phyloP scores from a whole-genome alignment of 2,113 vertebrate species.

The Sturnira hondurensis region DNA sequence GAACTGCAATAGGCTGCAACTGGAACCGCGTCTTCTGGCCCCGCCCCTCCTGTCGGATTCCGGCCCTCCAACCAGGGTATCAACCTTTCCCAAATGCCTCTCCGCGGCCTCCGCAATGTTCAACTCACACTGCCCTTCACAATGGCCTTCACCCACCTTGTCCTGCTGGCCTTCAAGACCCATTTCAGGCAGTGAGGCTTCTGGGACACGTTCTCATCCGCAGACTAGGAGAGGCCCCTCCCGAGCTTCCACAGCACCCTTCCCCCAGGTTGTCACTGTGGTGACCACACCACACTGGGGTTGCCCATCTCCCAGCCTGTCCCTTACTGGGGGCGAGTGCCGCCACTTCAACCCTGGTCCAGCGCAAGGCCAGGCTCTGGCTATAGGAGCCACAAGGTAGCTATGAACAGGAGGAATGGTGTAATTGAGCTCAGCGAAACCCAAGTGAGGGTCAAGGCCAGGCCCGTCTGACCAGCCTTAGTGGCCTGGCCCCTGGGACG shows the following conservation, averaged over 20 bases:
- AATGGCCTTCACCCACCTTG: rapidly evolving
- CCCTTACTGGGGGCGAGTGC: no score
- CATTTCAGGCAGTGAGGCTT: background rate
- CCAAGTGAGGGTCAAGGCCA: background rate
- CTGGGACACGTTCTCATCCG: background rate
- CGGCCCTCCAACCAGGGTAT: background rate
- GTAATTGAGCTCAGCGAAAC: background rate
- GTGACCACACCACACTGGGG: background rate
- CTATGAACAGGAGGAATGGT: no score
- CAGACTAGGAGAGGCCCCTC: no score
- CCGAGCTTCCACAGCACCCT: background rate
- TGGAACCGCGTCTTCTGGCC: background rate
- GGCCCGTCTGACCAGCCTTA: background rate
- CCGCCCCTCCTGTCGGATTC: background rate
- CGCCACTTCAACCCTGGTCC: background rate
- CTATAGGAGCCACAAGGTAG: background rate
- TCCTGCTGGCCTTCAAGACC: background rate
- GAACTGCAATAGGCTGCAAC: background rate
- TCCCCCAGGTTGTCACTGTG: background rate
- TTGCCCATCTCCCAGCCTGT: background rate
- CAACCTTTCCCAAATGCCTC: background rate
- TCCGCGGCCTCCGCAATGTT: background rate
- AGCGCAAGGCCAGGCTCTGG: background rate
- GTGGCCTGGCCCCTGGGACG: background rate
- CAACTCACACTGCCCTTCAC: no score